These are phyloP conservation scores for Malurus leucopterus DNA, from an alignment of 2,797 vertebrate species.

Conservation along the genomic window DNA sequence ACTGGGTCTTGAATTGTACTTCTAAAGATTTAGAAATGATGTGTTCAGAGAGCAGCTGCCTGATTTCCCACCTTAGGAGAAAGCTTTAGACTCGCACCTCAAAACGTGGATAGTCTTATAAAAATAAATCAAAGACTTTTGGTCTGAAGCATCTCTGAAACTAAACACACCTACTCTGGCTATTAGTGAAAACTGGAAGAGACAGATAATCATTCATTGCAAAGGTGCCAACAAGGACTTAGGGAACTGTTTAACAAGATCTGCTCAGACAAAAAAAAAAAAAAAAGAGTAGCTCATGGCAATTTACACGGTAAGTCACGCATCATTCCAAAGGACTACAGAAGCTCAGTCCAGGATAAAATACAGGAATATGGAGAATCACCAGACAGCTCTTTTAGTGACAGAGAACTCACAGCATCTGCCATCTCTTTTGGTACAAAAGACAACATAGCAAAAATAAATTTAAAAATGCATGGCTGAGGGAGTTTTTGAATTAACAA, in stretches of 20 bases:
- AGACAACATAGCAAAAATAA: not conserved
- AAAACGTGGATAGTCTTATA: not conserved
- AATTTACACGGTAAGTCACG: not conserved
- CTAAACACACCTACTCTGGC: not conserved
- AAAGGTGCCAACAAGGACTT: not conserved
- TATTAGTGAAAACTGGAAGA: not conserved
- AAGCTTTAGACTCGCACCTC: not conserved
- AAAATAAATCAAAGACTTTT: not conserved
- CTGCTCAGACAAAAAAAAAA: not conserved
- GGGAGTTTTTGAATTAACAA: not conserved
- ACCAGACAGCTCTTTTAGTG: not conserved
- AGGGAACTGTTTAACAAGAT: not conserved
- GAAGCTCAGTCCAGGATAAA: slow-evolving; percentile 21
- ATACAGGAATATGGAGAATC: not conserved
- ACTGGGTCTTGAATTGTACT: not conserved
- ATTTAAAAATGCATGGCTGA: not conserved
- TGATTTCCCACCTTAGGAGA: not conserved
- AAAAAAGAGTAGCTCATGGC: not conserved
- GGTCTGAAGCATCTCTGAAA: not conserved
- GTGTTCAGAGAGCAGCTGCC: not conserved
- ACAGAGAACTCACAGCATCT: not conserved
- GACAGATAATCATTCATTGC: slow-evolving; percentile 2
- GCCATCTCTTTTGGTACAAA: not conserved
- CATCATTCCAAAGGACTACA: slow-evolving; percentile 7
- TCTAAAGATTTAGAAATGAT: not conserved